phyloP scores from a whole-genome alignment of 2,888 invertebrate genomes.

The Aquatica leii region DNA sequence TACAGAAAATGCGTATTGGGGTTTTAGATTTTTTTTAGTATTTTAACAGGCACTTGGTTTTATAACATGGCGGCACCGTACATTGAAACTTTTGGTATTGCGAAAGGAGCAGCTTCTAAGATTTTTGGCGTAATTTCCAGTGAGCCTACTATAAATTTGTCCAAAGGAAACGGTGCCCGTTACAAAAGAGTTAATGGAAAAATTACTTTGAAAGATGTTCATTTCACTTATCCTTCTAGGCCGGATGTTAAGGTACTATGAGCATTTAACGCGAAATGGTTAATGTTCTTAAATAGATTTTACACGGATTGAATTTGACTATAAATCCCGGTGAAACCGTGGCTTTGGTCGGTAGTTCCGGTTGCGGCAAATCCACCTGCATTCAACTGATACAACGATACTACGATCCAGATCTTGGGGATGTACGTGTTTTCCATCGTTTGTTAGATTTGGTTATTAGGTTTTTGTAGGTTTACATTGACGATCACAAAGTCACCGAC shows the following conservation, averaged over 20 bases:
- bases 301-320: constrained; percentile 72
- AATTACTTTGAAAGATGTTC: constrained; percentile 75
- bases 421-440: no score
- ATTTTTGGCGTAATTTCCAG: constrained; percentile 81
- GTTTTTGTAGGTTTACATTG: no score
- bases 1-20: neutral
- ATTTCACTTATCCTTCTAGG: constrained; percentile 84
- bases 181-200: constrained; percentile 69
- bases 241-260: constrained; percentile 73
- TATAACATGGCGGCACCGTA: constrained; percentile 87
- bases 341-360: constrained; percentile 77
- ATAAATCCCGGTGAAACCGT: constrained; percentile 79
- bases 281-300: constrained; percentile 60
- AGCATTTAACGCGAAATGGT: neutral
- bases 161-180: constrained; percentile 68
- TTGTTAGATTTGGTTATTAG: no score
- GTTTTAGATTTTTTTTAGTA: constrained; percentile 81
- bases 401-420: constrained; percentile 73
- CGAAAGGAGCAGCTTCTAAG: constrained; percentile 80
- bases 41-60: constrained; percentile 77
- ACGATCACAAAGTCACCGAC: constrained; percentile 70
- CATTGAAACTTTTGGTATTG: constrained; percentile 80
- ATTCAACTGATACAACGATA: constrained; percentile 77
- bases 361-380: constrained; percentile 82
- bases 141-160: constrained; percentile 76